Conservation (phyloP, 2,113 vertebrate species). For the Cariama cristata region DNA sequence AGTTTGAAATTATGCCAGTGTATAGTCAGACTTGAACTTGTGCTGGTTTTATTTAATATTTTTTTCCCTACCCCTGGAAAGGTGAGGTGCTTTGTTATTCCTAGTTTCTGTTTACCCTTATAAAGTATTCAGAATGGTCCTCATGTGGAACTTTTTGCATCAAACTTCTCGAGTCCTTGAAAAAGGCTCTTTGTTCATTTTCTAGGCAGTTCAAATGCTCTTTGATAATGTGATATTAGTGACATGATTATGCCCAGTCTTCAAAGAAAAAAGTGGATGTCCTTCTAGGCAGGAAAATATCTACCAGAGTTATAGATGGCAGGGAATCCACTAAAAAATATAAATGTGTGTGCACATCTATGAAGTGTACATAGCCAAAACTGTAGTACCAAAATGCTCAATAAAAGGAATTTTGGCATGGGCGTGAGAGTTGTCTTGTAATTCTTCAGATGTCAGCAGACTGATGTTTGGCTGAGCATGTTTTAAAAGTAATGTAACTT, state of each 20-base stretch:
- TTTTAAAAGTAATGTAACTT: background rate
- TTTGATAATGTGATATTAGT: slow-evolving; percentile 23
- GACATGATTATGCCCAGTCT: background rate
- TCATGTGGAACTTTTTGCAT: background rate
- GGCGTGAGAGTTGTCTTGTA: background rate
- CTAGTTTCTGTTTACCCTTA: background rate
- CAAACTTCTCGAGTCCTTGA: background rate
- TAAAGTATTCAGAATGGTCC: background rate
- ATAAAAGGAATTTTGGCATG: background rate
- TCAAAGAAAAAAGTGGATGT: background rate
- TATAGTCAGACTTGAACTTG: background rate
- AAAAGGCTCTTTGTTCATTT: slow-evolving; percentile 14
- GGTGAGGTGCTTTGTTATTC: background rate
- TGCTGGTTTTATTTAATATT: background rate
- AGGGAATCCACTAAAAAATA: background rate
- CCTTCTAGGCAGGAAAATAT: background rate
- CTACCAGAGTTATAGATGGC: background rate
- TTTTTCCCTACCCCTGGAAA: background rate
- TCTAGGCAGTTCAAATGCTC: background rate
- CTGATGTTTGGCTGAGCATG: background rate
- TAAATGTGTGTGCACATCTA: background rate
- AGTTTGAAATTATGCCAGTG: background rate
- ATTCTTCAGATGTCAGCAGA: background rate
- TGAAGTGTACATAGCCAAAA: background rate
- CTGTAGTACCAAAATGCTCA: background rate